Evolutionary conservation across 2,888 invertebrate species (phyloP).

Genomic region (Hesperia comma): DNA sequence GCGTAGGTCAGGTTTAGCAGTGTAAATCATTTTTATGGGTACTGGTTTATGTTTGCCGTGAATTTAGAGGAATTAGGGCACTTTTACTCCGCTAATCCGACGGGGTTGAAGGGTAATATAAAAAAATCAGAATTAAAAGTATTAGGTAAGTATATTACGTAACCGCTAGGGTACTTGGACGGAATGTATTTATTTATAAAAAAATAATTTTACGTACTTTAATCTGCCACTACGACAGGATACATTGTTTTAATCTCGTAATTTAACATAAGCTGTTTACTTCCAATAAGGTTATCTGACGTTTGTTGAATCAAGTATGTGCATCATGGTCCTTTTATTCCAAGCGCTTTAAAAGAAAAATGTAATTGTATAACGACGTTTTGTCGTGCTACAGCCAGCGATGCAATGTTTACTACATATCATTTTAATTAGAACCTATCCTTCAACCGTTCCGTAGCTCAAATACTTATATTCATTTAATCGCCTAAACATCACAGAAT

Average conservation of each 20-base stretch:
- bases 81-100: too few relatives aligned
- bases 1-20: too few relatives aligned
- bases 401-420: constrained; percentile 66
- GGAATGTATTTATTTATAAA: constrained; percentile 7
- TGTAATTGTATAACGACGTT: constrained; percentile 46
- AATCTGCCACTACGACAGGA: constrained; percentile 16
- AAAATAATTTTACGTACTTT: constrained; percentile 6
- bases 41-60: too few relatives aligned
- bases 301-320: too few relatives aligned
- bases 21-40: too few relatives aligned
- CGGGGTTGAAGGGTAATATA: too few relatives aligned
- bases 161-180: background rate
- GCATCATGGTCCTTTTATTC: background rate
- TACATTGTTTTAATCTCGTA: constrained; percentile 4
- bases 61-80: too few relatives aligned
- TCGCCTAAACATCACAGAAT: constrained; percentile 30
- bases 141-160: background rate
- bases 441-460: constrained; percentile 37
- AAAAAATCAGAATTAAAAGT: too few relatives aligned
- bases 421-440: constrained; percentile 66
- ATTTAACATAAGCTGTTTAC: too few relatives aligned
- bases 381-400: constrained; percentile 45
- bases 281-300: too few relatives aligned
- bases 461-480: constrained; percentile 23
- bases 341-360: background rate